Conservation (phyloP, 2,888 invertebrate genomes). For the Tetrapedia diversipes region DNA sequence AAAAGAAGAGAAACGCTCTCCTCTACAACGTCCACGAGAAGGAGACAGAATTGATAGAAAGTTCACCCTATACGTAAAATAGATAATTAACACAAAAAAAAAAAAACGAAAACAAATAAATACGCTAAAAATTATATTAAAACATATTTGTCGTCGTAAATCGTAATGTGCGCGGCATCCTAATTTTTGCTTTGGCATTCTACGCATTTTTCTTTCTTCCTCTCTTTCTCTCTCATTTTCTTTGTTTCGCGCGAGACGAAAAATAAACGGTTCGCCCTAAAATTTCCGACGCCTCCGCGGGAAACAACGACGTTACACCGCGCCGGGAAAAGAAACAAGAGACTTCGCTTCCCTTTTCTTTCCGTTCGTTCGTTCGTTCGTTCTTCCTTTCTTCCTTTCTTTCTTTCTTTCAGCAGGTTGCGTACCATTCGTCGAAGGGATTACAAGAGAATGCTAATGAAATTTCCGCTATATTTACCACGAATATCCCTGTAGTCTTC, state of each 20-base stretch:
- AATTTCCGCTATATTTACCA: slow-evolving; percentile 25
- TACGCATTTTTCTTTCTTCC: slow-evolving; percentile 17
- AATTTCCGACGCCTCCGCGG: slow-evolving; percentile 22
- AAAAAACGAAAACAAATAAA: slow-evolving; percentile 59
- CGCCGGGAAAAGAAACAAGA: not conserved
- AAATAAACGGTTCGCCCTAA: slow-evolving; percentile 12
- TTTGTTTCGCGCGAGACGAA: slow-evolving; percentile 1
- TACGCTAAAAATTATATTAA: slow-evolving; percentile 61
- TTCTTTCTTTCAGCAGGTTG: slow-evolving; percentile 8
- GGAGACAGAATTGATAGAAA: slow-evolving; percentile 21
- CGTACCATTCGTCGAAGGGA: slow-evolving; percentile 16
- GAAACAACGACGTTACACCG: slow-evolving; percentile 19
- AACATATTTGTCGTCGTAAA: slow-evolving; percentile 51
- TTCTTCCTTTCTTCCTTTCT: slow-evolving; percentile 10
- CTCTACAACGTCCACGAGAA: slow-evolving; percentile 4
- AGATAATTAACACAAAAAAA: slow-evolving; percentile 54
- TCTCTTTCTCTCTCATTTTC: not conserved
- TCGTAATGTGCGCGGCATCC: slow-evolving; percentile 51
- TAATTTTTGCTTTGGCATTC: slow-evolving; percentile 62
- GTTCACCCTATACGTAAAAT: slow-evolving; percentile 40
- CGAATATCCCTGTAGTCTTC: slow-evolving; percentile 26
- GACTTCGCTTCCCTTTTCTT: not conserved
- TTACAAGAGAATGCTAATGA: slow-evolving; percentile 32
- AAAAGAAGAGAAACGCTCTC: no score
- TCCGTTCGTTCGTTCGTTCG: not conserved